Conservation (phyloP, 2,888 invertebrate genomes). For the Ichneumoninae sp. region DNA sequence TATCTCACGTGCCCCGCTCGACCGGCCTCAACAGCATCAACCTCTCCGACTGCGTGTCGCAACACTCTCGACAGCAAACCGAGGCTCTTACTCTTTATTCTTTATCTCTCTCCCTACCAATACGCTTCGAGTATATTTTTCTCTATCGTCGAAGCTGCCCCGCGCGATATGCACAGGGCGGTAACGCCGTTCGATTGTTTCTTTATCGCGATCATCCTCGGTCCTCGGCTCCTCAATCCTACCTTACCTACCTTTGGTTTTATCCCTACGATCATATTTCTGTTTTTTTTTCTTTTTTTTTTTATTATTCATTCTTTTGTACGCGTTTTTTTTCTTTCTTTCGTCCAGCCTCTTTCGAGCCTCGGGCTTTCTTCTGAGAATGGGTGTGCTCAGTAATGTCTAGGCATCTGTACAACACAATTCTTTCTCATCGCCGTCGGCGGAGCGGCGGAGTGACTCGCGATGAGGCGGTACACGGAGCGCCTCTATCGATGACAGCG, state of each 20-base stretch:
- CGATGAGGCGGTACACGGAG: slow-evolving; percentile 45
- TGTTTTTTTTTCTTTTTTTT: slow-evolving; percentile 6
- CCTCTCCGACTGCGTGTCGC: slow-evolving; percentile 42
- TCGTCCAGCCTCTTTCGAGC: slow-evolving; percentile 47
- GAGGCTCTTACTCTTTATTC: background rate
- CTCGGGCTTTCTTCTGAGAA: slow-evolving; percentile 57
- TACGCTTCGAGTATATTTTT: background rate
- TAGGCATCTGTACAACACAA: slow-evolving; percentile 32
- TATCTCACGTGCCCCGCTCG: slow-evolving; percentile 36
- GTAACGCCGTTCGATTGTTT: slow-evolving; percentile 80
- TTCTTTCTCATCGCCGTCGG: slow-evolving; percentile 42
- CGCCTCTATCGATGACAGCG: slow-evolving; percentile 43
- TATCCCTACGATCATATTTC: slow-evolving; percentile 31
- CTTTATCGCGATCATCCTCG: slow-evolving; percentile 81
- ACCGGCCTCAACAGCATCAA: slow-evolving; percentile 26
- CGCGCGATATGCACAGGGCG: slow-evolving; percentile 62
- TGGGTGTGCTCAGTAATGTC: slow-evolving; percentile 60
- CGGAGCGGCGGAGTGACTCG: slow-evolving; percentile 25
- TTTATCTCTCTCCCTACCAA: background rate
- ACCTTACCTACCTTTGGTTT: slow-evolving; percentile 46
- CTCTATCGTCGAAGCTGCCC: slow-evolving; percentile 48
- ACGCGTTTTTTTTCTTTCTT: background rate
- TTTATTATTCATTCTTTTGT: slow-evolving; percentile 5
- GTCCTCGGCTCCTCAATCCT: slow-evolving; percentile 70
- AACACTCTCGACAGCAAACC: slow-evolving; percentile 22